Evolutionary conservation across 2,113 vertebrate species (phyloP).

Genomic region (Acrocephalus arundinaceus): DNA sequence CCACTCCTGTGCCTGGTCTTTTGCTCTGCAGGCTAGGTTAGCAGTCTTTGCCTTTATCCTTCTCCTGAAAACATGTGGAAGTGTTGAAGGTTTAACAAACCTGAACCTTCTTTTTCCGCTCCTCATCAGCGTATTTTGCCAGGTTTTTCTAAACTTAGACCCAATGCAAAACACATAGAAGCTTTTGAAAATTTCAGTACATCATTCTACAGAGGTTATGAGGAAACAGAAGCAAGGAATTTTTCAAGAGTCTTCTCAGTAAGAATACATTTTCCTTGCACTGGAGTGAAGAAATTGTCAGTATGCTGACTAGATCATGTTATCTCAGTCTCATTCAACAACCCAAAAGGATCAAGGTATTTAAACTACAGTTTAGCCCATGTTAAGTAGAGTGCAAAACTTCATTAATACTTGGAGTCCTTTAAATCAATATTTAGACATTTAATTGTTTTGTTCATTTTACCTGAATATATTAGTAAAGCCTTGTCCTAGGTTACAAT

Average conservation of each 20-base stretch:
- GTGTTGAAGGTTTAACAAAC: not conserved
- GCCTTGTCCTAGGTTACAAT: no score
- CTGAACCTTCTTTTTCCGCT: not conserved
- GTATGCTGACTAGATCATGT: not conserved
- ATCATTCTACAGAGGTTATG: not conserved
- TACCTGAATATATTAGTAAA: constrained; percentile 75
- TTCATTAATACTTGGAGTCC: constrained; percentile 71
- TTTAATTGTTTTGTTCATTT: constrained; percentile 79
- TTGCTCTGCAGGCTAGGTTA: not conserved
- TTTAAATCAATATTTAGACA: constrained; percentile 81
- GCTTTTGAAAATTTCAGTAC: not conserved
- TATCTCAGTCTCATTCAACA: not conserved
- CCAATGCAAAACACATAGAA: fast-evolving
- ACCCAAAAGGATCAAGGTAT: constrained; percentile 2
- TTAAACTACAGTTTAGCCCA: constrained; percentile 43
- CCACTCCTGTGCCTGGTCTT: not conserved
- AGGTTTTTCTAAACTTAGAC: not conserved
- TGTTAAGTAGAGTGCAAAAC: constrained; percentile 64
- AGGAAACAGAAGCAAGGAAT: not conserved
- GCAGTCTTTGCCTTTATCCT: not conserved
- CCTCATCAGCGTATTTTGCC: not conserved
- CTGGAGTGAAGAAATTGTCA: not conserved
- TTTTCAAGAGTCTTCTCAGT: not conserved
- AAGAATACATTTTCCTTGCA: not conserved
- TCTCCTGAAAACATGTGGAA: not conserved